phyloP scores from a whole-genome alignment of 53 echinoderm and acorn worm genomes.

The Arbacia lixula region DNA sequence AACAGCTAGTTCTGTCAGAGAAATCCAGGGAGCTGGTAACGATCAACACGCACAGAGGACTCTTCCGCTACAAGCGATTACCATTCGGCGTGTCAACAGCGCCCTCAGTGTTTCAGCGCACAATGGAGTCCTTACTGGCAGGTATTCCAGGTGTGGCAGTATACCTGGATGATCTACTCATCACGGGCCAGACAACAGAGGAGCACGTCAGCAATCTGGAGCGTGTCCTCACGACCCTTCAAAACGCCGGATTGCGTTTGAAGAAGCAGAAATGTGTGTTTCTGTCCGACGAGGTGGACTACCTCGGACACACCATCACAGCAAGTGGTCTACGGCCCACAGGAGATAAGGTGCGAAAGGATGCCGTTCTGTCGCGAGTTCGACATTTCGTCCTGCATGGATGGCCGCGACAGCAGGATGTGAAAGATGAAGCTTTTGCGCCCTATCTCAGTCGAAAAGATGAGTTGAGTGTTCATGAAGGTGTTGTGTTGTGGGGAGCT shows the following conservation, averaged over 20 bases:
- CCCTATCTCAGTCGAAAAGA: slow-evolving; percentile 38
- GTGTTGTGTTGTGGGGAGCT: slow-evolving; percentile 62
- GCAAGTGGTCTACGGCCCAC: slow-evolving; percentile 41
- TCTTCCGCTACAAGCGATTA: slow-evolving; percentile 52
- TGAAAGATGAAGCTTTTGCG: slow-evolving; percentile 33
- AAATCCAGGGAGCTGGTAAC: slow-evolving; percentile 28
- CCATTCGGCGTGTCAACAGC: slow-evolving; percentile 63
- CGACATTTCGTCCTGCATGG: slow-evolving; percentile 42
- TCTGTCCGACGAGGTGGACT: slow-evolving; percentile 23
- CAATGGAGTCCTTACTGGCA: slow-evolving; percentile 57
- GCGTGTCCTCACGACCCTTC: slow-evolving; percentile 32
- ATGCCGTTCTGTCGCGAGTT: slow-evolving; percentile 51
- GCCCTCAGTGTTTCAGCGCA: slow-evolving; percentile 57
- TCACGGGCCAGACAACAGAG: slow-evolving; percentile 7
- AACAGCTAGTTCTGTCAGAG: slow-evolving; percentile 48
- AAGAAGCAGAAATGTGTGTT: slow-evolving; percentile 57
- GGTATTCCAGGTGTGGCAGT: slow-evolving; percentile 55
- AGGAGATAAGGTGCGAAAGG: slow-evolving; percentile 23
- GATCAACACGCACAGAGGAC: slow-evolving; percentile 47
- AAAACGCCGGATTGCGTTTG: slow-evolving; percentile 26
- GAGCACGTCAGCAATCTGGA: slow-evolving; percentile 54
- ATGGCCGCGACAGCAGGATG: slow-evolving; percentile 62
- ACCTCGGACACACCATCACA: slow-evolving; percentile 60
- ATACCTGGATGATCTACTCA: slow-evolving; percentile 44
- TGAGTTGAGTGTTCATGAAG: slow-evolving; percentile 26